phyloP scores from a whole-genome alignment of 2,797 vertebrate species.

The Numenius phaeopus region DNA sequence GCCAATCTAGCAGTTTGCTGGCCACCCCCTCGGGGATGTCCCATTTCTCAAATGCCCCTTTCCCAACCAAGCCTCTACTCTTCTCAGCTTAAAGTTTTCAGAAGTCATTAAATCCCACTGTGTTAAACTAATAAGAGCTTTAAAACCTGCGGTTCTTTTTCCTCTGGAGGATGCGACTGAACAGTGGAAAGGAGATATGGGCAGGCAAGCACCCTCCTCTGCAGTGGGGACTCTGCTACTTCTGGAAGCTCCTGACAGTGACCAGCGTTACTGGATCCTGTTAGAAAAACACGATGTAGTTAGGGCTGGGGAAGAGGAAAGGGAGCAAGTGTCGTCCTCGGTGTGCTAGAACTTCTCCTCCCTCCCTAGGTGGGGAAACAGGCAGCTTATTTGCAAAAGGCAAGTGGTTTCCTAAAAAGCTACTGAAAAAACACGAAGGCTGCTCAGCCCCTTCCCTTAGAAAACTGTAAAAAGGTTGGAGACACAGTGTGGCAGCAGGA shows the following conservation, averaged over 20 bases:
- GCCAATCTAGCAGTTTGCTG: not conserved
- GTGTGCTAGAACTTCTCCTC: not conserved
- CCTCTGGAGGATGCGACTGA: not conserved
- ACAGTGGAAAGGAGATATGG: not conserved
- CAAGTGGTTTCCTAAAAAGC: slow-evolving; percentile 56
- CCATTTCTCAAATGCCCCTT: not conserved
- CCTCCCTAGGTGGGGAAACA: not conserved
- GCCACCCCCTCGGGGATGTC: not conserved
- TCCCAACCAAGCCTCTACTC: not conserved
- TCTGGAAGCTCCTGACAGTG: not conserved
- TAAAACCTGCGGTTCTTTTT: not conserved
- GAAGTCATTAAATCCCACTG: not conserved
- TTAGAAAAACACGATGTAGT: not conserved
- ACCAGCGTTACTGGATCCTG: not conserved
- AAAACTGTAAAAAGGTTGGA: not conserved
- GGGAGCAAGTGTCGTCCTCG: not conserved
- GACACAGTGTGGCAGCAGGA: not conserved
- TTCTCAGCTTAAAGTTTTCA: not conserved
- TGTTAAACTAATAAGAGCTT: not conserved
- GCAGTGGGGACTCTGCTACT: not conserved
- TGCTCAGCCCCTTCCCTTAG: not conserved
- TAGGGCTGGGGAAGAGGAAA: not conserved
- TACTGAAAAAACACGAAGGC: not conserved
- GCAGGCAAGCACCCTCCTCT: not conserved
- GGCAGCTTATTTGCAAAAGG: not conserved